Conservation (phyloP, 2,113 vertebrate genomes). For the Lamprologus lemairii region DNA sequence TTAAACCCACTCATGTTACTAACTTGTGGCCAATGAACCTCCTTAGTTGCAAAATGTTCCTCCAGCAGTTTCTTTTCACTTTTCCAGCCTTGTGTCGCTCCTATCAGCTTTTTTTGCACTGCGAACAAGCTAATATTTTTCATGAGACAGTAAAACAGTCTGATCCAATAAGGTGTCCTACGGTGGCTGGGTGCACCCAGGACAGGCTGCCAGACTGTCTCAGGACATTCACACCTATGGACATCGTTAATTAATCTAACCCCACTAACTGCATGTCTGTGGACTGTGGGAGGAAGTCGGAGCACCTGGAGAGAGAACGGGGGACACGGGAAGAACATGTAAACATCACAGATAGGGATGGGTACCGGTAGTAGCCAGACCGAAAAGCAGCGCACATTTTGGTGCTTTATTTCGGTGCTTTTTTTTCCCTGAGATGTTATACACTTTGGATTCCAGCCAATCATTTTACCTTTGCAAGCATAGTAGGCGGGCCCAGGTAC, state of each 20-base stretch:
- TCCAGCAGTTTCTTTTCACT: not conserved
- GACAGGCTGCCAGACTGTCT: not conserved
- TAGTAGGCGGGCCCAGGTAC: rapidly evolving
- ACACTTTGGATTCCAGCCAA: too few species aligned
- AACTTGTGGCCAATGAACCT: not conserved
- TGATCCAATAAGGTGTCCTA: not conserved
- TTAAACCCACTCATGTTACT: not conserved
- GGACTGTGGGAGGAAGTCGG: not conserved
- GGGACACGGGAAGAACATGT: not conserved
- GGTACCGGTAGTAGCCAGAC: too few species aligned
- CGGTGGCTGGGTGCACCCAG: not conserved
- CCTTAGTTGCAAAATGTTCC: not conserved
- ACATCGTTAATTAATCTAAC: not conserved
- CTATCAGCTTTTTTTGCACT: not conserved
- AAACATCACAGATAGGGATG: not conserved
- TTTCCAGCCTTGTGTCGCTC: not conserved
- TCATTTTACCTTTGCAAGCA: too few species aligned
- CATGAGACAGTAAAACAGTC: not conserved
- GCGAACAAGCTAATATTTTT: not conserved
- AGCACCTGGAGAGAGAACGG: not conserved
- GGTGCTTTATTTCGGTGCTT: too few species aligned
- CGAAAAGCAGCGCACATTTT: too few species aligned
- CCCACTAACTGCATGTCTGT: not conserved
- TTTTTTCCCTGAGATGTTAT: rapidly evolving
- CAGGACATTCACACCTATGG: not conserved